A percentile compares a stretch with the other conserved stretches of the same genome.
Conservation (phyloP, 2,888 invertebrate species). For the Neoascia interrupta region DNA sequence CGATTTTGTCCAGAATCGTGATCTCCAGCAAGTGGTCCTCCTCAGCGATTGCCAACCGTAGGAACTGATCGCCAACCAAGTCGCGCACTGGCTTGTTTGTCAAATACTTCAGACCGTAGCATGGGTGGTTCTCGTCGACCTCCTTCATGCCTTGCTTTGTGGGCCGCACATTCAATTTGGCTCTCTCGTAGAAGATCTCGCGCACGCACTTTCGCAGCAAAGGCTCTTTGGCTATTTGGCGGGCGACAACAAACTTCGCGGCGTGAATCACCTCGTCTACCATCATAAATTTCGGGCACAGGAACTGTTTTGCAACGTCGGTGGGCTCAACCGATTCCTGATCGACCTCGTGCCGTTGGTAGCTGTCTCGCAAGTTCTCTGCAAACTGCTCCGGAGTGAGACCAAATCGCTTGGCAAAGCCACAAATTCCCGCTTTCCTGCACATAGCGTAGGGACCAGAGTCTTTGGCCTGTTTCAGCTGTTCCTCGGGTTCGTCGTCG, state of each 20-base stretch:
- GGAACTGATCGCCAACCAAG: constrained; percentile 92
- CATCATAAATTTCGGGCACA: constrained; percentile 84
- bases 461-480: constrained; percentile 91
- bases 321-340: constrained; percentile 92
- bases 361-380: constrained; percentile 97
- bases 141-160: constrained; percentile 95
- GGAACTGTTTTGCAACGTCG: constrained; percentile 90
- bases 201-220: constrained; percentile 91
- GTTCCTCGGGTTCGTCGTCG: constrained; percentile 82
- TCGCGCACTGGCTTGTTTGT: constrained; percentile 95
- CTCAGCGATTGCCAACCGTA: constrained; percentile 89
- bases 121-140: constrained; percentile 96
- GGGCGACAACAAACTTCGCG: constrained; percentile 95
- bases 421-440: constrained; percentile 90
- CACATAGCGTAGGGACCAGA: constrained; percentile 95
- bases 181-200: constrained; percentile 92
- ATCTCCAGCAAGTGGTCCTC: constrained; percentile 90
- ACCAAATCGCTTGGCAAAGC: constrained; percentile 94
- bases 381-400: constrained; percentile 96
- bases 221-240: constrained; percentile 95
- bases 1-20: constrained; percentile 86
- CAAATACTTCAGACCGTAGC: constrained; percentile 93
- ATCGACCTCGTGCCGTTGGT: constrained; percentile 96
- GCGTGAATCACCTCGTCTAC: constrained; percentile 93
- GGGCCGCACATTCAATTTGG: constrained; percentile 89